These are phyloP conservation scores for Acanthopleura granulata DNA, from an alignment of 2,888 invertebrate genomes.

Conservation along the genomic window DNA sequence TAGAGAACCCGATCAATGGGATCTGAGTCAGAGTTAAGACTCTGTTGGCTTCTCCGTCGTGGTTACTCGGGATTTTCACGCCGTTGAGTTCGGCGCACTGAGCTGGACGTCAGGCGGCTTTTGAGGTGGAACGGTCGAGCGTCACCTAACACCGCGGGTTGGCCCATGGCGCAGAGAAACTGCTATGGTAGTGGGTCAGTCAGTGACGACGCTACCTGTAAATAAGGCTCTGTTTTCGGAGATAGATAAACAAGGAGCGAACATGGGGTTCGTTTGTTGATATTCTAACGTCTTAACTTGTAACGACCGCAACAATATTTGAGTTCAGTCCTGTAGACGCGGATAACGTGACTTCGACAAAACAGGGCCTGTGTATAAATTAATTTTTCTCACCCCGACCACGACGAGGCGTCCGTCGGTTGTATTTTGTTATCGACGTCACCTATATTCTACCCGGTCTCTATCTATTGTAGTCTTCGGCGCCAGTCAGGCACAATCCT, in stretches of 20 bases:
- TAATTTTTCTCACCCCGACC: conserved; percentile 17
- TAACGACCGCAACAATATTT: conserved; percentile 15
- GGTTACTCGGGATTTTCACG: background rate
- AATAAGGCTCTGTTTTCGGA: background rate
- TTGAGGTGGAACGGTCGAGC: conserved; percentile 1
- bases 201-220: background rate
- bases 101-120: background rate
- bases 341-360: conserved; percentile 16
- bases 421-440: background rate
- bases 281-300: conserved; percentile 11
- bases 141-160: conserved; percentile 4
- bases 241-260: conserved; percentile 11
- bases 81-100: background rate
- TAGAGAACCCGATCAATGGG: no score
- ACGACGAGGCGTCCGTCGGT: background rate
- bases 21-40: no score
- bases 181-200: background rate
- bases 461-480: conserved; percentile 6
- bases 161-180: background rate
- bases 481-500: conserved; percentile 12
- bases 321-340: background rate
- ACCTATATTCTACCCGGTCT: background rate
- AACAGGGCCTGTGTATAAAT: background rate
- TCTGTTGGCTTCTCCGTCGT: background rate
- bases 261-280: background rate